Conservation (phyloP, 1,140 invertebrate species). For the Brachystomella parvula region DNA sequence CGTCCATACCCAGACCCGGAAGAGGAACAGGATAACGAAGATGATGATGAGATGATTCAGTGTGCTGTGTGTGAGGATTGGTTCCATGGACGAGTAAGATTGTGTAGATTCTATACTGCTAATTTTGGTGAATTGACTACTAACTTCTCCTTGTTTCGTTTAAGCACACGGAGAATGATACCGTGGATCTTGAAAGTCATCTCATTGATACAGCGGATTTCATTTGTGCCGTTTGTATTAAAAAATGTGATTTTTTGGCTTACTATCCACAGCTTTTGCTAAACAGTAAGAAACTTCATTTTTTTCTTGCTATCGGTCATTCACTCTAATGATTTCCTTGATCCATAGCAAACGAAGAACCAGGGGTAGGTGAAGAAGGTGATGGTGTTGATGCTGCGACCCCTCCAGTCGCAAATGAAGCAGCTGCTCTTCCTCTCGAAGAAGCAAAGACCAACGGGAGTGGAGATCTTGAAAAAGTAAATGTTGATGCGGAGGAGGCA, state of each 20-base stretch:
- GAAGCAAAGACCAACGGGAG: background rate
- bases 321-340: background rate
- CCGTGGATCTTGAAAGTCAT: conserved; percentile 37
- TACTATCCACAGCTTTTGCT: conserved; percentile 14
- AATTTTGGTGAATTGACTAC: background rate
- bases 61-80: conserved; percentile 94
- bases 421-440: background rate
- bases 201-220: conserved; percentile 44
- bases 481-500: background rate
- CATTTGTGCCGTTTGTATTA: conserved; percentile 45
- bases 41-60: conserved; percentile 87
- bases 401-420: background rate
- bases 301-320: background rate
- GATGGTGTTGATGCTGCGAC: background rate
- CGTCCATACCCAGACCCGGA: conserved; percentile 87
- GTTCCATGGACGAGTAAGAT: conserved; percentile 68
- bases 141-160: conserved; percentile 16
- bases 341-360: background rate
- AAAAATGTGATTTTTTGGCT: conserved; percentile 26
- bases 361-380: background rate
- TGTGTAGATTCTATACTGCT: background rate
- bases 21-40: conserved; percentile 50
- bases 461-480: background rate
- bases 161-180: background rate
- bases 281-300: background rate